Base-by-base conservation (phyloP, 1,140 invertebrate genomes). In the Sitophilus oryzae region DNA sequence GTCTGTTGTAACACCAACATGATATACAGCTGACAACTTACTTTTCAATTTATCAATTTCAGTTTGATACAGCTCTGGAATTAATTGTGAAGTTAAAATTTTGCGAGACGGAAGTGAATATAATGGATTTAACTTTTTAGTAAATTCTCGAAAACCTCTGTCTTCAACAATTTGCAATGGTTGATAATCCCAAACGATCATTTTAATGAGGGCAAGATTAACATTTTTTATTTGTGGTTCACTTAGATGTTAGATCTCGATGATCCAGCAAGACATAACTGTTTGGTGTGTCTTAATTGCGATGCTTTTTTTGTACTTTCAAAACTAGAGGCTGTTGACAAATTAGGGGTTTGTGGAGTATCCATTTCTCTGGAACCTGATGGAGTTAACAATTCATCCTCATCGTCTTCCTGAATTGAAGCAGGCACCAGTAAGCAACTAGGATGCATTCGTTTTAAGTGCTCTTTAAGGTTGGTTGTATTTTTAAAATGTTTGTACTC, bases 1-100 rank as follows among this genome's bases (percentile, higher is more conserved):
- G 36, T 49, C 47, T 49, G 30, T 49, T 3, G 47, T 49, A 15
- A 49, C 47, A 15, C 47, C 21, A 19, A 49, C 47, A 14, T 40
- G 18, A 8, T 42, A 9, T 37, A 38, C 47, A 49, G 47, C 5
- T 11, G 25, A 30, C 25, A 30, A 30, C 25, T 30, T 37, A 19
- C 19, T 2, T 3, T 38, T 9, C 5, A 49, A 37, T 38, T 37
- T 34, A 40, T 36, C 47, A 18, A 49, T 30, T 37, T 49, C 14
- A 37, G 5, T 30, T 36, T 36, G 36, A 42, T 49, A 49, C 15
- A 41, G 34, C 37, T 49, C 25, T 41, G 35, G 35, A 38, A 49
- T 30, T 34, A 49, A 4, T 49, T 49, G 30, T 40, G 25, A 10
- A 6, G 47, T 16, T 49, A 36, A 36, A 40, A 11, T 40, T 49